Percentiles rank a stretch among this genome's conserved stretches.
These are phyloP conservation scores for Macaca nemestrina DNA, from an alignment of 2,113 vertebrate species.

Conservation along the genomic window DNA sequence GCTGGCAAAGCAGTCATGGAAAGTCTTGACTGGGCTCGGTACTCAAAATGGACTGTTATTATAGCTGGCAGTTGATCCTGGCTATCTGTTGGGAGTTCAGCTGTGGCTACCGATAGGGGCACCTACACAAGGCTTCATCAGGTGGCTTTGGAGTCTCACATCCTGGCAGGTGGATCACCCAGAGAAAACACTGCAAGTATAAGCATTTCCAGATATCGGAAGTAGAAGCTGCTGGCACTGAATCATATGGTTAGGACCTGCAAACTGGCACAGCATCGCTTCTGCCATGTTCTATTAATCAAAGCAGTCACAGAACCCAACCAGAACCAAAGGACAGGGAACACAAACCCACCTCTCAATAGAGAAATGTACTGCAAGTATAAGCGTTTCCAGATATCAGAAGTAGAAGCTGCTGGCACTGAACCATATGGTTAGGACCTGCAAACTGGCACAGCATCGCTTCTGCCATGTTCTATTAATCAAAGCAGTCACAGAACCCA, in stretches of 20 bases:
- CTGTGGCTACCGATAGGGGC: neutral
- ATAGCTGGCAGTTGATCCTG: neutral
- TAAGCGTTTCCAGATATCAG: neutral
- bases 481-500: neutral
- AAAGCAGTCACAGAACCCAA: neutral
- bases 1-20: neutral
- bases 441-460: neutral
- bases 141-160: neutral
- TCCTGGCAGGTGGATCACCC: no score
- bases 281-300: neutral
- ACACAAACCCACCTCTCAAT: neutral
- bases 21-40: neutral
- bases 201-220: neutral
- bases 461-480: neutral
- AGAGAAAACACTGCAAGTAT: neutral
- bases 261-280: neutral
- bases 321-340: neutral
- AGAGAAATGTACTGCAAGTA: no score
- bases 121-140: neutral
- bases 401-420: neutral
- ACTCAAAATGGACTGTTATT: neutral
- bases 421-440: no score
- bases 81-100: neutral
- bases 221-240: neutral
- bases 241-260: no score